Base-by-base conservation (phyloP, 1,140 invertebrate species). In the Panagrolaimus sp. region DNA sequence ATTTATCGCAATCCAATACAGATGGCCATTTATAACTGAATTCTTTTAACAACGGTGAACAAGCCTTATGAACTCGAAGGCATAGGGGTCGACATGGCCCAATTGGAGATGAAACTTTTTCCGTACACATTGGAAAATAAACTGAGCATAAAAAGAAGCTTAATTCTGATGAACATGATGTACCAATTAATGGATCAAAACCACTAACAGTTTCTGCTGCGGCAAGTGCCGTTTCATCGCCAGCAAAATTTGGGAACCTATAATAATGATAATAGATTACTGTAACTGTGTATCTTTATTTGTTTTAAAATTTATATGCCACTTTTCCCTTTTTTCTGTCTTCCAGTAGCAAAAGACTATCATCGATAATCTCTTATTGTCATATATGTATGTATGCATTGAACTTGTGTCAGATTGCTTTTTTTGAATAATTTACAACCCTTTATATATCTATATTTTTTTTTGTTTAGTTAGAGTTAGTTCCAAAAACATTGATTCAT, bases 181-280 rank as follows among this genome's bases (percentile, higher is more conserved):
- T 42, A 1, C 64, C 48, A 44, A 78, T 68, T 31, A 76, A 64
- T 31, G 57, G 70, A n/a, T 71, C 72, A 53, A 72, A 84, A 74
- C 64, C 77, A 64, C 70, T 83, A 83, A 77, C 82, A 76, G 14
- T 81, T 80, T 14, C 93, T 31, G 93, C 93, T 4, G 51, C 51
- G 4, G 51, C 51, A 27, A 27, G 27, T 57, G 27, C 51, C 1
- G 27, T 57, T 57, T 57, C 51, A 16, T 57, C 51, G n/a, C 51
- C 51, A 27, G 51, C 51, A 57, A 57, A 57, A 20, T 57, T 57
- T 5, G 51, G 51, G n/a, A 57, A 57, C 13, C 51, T 57, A 5
- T 25, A 57, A 27, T 11, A 8, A 3, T 20, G n/a, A n/a, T n/a
- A n/a, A n/a, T 25, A 20, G 20, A 11, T 57, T 57, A 11, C 20